Evolutionary conservation across 2,797 vertebrate genomes (phyloP).

Genomic region (Sorex maritimensis): DNA sequence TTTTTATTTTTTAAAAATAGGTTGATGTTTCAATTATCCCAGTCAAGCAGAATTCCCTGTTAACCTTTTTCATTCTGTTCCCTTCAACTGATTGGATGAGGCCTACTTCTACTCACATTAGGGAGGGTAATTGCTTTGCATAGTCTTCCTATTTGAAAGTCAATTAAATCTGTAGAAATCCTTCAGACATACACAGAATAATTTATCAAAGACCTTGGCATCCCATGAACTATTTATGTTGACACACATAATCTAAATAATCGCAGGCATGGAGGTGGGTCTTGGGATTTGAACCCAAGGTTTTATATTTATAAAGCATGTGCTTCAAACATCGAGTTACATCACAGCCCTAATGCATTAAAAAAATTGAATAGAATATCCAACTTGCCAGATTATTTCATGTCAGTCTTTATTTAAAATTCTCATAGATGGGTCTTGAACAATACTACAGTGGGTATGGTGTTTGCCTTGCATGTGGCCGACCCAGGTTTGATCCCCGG

Average conservation of each 20-base stretch:
- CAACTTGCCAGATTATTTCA: constrained; percentile 41
- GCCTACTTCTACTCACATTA: neutral
- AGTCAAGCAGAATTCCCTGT: neutral
- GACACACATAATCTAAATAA: constrained; percentile 47
- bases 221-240: constrained; percentile 6
- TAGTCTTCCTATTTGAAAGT: neutral
- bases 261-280: neutral
- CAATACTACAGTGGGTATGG: too few species aligned
- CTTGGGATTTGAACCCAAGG: neutral
- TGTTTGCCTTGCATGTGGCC: too few species aligned
- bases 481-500: too few species aligned
- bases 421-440: neutral
- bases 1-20: too few species aligned
- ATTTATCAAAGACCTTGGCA: constrained; percentile 39
- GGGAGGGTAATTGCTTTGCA: neutral
- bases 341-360: too few species aligned
- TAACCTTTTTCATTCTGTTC: constrained; percentile 13
- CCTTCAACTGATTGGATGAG: constrained; percentile 7
- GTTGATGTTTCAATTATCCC: too few species aligned
- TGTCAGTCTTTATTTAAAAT: neutral
- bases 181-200: neutral
- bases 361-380: neutral
- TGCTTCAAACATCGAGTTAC: neutral
- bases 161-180: neutral
- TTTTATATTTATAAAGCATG: neutral